These are phyloP conservation scores for Drosophila pseudotalamancana DNA, from an alignment of 2,888 invertebrate species.

Conservation along the genomic window DNA sequence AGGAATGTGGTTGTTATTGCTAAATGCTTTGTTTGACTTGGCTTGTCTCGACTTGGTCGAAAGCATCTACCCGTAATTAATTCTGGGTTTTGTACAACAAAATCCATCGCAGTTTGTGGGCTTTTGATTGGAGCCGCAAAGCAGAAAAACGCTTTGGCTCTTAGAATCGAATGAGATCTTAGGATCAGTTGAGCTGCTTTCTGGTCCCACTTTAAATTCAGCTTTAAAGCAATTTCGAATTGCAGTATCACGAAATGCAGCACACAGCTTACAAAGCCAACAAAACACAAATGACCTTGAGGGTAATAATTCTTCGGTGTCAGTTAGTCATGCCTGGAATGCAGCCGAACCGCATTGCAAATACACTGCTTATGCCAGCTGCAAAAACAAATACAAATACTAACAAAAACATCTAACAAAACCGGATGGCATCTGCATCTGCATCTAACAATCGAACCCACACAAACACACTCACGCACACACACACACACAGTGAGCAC, in stretches of 20 bases:
- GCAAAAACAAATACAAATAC: conserved; percentile 29
- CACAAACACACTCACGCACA: conserved; percentile 1
- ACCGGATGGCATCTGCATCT: conserved; percentile 74
- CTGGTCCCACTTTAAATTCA: too few relatives aligned
- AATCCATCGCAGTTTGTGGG: conserved; percentile 4
- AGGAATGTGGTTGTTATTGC: conserved; percentile 11
- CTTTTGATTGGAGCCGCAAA: conserved; percentile 20
- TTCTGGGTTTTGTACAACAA: conserved; percentile 29
- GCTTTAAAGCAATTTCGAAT: too few relatives aligned
- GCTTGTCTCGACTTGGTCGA: conserved; percentile 4
- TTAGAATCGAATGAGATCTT: conserved; percentile 11
- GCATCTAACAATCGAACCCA: conserved; percentile 46
- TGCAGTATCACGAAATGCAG: background rate
- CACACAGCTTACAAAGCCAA: conserved; percentile 20
- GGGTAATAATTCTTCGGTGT: conserved; percentile 73
- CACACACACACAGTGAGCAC: conserved; percentile 24
- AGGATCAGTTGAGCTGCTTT: too few relatives aligned
- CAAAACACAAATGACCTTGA: conserved; percentile 66
- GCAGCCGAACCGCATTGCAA: conserved; percentile 72
- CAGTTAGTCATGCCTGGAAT: conserved; percentile 74
- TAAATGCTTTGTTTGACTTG: conserved; percentile 10
- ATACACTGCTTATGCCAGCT: conserved; percentile 44
- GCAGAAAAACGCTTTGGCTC: background rate
- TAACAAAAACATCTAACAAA: conserved; percentile 33
- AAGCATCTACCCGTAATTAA: conserved; percentile 33